A percentile compares a stretch with the other conserved stretches of the same genome.
Conservation (phyloP, 2,113 vertebrate genomes). For the Ibidorhyncha struthersii region DNA sequence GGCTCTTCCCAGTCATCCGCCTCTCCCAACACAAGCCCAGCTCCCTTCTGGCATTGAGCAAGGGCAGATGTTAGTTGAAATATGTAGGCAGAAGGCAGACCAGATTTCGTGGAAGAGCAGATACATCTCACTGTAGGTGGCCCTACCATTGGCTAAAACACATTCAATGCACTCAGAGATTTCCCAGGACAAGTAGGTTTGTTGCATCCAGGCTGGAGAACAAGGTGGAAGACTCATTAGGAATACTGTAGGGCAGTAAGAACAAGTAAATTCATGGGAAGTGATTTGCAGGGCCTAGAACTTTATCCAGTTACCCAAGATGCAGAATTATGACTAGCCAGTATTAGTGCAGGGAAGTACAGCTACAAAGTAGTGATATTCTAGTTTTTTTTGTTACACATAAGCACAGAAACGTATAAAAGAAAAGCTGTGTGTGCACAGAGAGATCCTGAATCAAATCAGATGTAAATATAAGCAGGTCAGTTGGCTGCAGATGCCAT, state of each 20-base stretch:
- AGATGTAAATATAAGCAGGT: background rate
- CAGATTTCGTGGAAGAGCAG: background rate
- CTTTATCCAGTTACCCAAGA: background rate
- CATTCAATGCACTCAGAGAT: rapidly evolving
- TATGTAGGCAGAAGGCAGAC: rapidly evolving
- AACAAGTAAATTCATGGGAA: background rate
- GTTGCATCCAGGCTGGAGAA: background rate
- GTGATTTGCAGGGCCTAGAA: background rate
- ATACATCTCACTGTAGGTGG: too few relatives aligned
- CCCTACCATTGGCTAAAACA: background rate
- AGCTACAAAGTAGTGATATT: too few relatives aligned
- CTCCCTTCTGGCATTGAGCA: background rate
- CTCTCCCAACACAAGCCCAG: background rate
- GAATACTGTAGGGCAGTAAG: background rate
- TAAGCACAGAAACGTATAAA: background rate
- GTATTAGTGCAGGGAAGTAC: background rate
- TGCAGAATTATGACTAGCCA: background rate
- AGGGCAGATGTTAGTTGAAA: background rate
- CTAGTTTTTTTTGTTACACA: too few relatives aligned
- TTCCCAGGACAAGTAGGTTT: background rate
- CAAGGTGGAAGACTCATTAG: background rate
- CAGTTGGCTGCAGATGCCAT: rapidly evolving
- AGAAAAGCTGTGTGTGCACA: background rate
- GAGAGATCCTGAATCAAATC: background rate
- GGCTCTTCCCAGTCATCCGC: background rate